Conservation (phyloP, 92 coral and sea anemone species). For the Ricordea florida region DNA sequence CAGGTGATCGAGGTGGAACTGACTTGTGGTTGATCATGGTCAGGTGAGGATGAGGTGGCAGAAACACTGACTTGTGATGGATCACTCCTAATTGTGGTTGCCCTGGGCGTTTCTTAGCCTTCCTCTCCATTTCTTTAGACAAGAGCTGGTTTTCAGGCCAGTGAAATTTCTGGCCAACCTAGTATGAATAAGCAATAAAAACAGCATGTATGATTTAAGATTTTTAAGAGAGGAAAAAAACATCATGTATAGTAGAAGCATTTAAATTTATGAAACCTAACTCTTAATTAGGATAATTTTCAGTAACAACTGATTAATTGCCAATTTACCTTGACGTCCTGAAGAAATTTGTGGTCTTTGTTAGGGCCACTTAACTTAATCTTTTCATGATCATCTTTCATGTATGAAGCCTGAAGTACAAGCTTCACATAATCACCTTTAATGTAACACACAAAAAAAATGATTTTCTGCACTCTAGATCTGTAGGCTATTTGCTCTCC, state of each 20-base stretch:
- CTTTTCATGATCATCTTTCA: not conserved
- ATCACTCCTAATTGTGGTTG: not conserved
- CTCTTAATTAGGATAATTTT: too few relatives aligned
- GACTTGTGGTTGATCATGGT: not conserved
- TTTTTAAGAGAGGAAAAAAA: not conserved
- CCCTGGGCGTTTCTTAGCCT: not conserved
- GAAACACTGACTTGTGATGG: not conserved
- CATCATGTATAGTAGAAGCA: too few relatives aligned
- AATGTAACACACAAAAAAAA: not conserved
- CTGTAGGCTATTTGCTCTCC: too few relatives aligned
- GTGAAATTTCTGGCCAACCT: not conserved
- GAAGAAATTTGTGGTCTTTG: not conserved
- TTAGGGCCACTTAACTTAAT: not conserved
- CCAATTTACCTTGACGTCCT: conserved; percentile 1
- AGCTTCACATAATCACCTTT: not conserved
- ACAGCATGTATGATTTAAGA: not conserved
- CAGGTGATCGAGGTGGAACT: not conserved
- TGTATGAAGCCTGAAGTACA: not conserved
- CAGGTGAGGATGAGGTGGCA: not conserved
- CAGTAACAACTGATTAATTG: not conserved
- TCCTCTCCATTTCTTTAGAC: not conserved
- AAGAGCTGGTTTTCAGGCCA: not conserved
- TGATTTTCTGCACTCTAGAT: not conserved
- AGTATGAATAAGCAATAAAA: not conserved
- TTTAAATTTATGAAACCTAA: too few relatives aligned